A percentile compares a stretch with the other conserved stretches of the same genome.
Evolutionary conservation across 2,888 invertebrate species (phyloP).

Genomic region (Mechanitis messenoides): DNA sequence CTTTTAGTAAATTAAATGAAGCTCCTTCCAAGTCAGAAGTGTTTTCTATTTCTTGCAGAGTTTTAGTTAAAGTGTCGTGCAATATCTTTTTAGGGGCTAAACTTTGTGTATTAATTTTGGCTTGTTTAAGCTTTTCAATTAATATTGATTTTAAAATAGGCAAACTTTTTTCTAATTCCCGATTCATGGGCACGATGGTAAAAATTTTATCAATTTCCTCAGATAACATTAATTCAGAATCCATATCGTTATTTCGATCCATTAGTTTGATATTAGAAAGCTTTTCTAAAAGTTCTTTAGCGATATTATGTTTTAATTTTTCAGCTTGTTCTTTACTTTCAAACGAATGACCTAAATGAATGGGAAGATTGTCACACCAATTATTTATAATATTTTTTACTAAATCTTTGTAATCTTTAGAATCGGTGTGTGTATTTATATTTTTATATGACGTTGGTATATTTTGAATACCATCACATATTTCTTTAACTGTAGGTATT

Average conservation of each 20-base stretch:
- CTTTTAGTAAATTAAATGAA: slow-evolving; percentile 47
- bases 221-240: background rate
- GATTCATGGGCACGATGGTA: slow-evolving; percentile 29
- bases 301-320: background rate
- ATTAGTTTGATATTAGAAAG: background rate
- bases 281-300: background rate
- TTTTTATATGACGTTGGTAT: slow-evolving; percentile 7
- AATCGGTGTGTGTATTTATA: background rate
- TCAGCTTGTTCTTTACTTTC: slow-evolving; percentile 9
- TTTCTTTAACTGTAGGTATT: background rate
- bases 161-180: slow-evolving; percentile 31
- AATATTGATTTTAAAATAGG: slow-evolving; percentile 35
- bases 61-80: slow-evolving; percentile 41
- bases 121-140: slow-evolving; percentile 36
- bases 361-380: slow-evolving; percentile 14
- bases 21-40: slow-evolving; percentile 38
- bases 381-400: slow-evolving; percentile 9
- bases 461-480: slow-evolving; percentile 3
- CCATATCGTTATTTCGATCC: background rate
- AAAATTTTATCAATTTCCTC: slow-evolving; percentile 40
- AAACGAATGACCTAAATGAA: slow-evolving; percentile 7
- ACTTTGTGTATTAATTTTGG: slow-evolving; percentile 35
- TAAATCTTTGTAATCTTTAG: slow-evolving; percentile 2
- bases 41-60: slow-evolving; percentile 35
- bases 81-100: slow-evolving; percentile 43